Evolutionary conservation across 1,140 invertebrate species (phyloP), one percentile per base, ranked within the genome.

Genomic region (Anthonomus grandis): DNA sequence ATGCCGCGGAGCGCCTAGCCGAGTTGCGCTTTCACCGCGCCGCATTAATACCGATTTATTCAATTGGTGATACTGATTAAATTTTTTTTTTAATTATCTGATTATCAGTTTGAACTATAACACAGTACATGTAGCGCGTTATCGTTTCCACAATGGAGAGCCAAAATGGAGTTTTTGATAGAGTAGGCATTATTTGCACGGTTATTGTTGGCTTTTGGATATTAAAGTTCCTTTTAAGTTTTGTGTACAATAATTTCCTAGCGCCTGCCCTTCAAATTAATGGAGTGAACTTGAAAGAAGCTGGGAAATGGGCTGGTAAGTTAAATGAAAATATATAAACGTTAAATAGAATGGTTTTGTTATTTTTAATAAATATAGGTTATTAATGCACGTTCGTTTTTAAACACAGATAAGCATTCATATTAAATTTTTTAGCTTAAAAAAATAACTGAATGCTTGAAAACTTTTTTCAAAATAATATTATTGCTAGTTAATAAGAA

Each of bases 251-350:
- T n/a, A 73, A 74, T 67, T 66, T 76, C 21, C 18, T 77, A 37
- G 75, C 74, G 0, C 70, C 72, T 2, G 61, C 64, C 49, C 49
- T 78, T 0, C 57, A 67, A 41, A 73, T 76, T 22, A 73, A 73
- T 47, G 62, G 64, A 4, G 68, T 78, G 3, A 65, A 78, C 60
- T 62, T 78, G 1, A 62, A 70, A 52, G 59, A 70, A 41, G 69
- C 74, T 55, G 77, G 77, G 58, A 69, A 70, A 62, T 79, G 76
- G 76, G 77, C 77, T 63, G 72, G 77, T 78, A 67, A 72, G 74
- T 74, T 13, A n/a, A n/a, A n/a, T n/a, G n/a, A n/a, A n/a, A n/a
- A n/a, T n/a, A n/a, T n/a, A n/a, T n/a, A n/a, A n/a, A n/a, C n/a
- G n/a, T n/a, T n/a, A n/a, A n/a, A n/a, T n/a, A n/a, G n/a, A n/a